These are phyloP conservation scores for Mobula hypostoma DNA, from an alignment of 2,113 vertebrate species.

Conservation along the genomic window DNA sequence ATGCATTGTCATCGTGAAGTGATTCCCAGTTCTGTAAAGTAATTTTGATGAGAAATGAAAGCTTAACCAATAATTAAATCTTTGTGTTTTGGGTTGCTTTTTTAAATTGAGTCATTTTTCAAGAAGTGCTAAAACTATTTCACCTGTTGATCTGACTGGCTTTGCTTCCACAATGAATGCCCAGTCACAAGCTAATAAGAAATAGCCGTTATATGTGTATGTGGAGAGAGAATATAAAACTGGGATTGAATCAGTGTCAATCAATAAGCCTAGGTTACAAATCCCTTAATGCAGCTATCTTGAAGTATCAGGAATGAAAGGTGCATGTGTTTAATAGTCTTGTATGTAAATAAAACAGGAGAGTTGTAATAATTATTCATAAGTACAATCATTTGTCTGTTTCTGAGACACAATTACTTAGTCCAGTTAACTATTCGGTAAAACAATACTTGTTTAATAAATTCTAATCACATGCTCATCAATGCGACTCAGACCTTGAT, in stretches of 20 bases:
- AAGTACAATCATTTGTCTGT: not conserved
- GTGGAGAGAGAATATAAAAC: not conserved
- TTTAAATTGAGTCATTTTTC: not conserved
- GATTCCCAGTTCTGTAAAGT: no score
- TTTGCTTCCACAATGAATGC: not conserved
- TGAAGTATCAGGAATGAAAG: not conserved
- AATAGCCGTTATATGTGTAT: not conserved
- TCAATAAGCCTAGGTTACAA: not conserved
- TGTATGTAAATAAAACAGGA: not conserved
- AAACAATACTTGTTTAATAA: not conserved
- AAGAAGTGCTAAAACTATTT: not conserved
- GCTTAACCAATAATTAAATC: no score
- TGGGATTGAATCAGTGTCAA: not conserved
- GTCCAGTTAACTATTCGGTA: not conserved
- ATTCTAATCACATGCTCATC: not conserved
- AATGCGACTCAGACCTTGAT: not conserved
- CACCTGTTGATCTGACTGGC: not conserved
- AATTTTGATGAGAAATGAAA: no score
- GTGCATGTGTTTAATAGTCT: not conserved
- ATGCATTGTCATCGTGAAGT: no score
- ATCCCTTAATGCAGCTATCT: not conserved
- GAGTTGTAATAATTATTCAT: not conserved
- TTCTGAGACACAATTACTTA: not conserved
- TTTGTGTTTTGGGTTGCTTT: not conserved
- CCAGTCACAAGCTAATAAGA: not conserved